phyloP scores from a whole-genome alignment of 2,888 invertebrate genomes.

The Lumbricus terrestris region DNA sequence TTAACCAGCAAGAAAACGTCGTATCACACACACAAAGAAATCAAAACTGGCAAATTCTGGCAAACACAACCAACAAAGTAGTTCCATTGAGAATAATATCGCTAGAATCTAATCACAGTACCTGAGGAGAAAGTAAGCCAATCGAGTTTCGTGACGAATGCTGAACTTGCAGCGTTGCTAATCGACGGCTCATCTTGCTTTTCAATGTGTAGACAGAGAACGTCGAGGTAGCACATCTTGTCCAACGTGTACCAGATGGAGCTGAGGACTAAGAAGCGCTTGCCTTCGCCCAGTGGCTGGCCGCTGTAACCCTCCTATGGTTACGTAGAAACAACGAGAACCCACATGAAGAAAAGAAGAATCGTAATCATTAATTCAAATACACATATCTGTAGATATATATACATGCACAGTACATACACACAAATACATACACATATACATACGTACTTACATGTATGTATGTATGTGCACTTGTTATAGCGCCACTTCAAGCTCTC shows the following conservation, averaged over 20 bases:
- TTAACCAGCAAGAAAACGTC: too few species aligned
- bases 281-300: conserved; percentile 58
- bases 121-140: conserved; percentile 65
- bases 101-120: conserved; percentile 35
- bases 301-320: conserved; percentile 31
- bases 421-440: too few species aligned
- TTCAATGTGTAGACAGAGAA: conserved; percentile 35
- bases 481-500: too few species aligned
- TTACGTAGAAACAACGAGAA: not conserved
- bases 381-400: too few species aligned
- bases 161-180: not conserved
- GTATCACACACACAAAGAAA: not conserved
- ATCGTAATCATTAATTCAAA: too few species aligned
- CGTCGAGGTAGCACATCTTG: conserved; percentile 26
- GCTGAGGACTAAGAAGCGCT: conserved; percentile 52
- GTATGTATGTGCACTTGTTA: too few species aligned
- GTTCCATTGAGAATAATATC: not conserved
- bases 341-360: not conserved
- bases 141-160: conserved; percentile 65
- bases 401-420: too few species aligned
- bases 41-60: not conserved
- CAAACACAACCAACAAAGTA: not conserved
- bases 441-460: too few species aligned
- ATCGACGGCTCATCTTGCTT: not conserved
- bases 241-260: conserved; percentile 41